A percentile compares a stretch with the other conserved stretches of the same genome.
These are phyloP conservation scores for Ginglymostoma cirratum DNA, from an alignment of 2,113 vertebrate species.

Conservation along the genomic window DNA sequence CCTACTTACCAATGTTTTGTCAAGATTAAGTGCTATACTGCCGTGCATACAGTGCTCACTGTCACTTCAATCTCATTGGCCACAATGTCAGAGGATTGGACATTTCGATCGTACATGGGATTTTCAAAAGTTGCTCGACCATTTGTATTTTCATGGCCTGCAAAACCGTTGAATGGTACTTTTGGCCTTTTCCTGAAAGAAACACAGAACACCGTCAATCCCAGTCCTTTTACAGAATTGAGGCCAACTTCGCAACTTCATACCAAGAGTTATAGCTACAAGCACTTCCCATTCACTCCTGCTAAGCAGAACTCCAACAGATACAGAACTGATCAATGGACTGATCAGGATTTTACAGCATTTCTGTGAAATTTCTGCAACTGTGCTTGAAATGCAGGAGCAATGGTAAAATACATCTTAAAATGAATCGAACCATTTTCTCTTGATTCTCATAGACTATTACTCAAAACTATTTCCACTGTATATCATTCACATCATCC, in stretches of 20 bases:
- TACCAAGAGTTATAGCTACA: background rate
- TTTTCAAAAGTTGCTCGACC: slow-evolving; percentile 93
- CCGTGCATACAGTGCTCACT: slow-evolving; percentile 97
- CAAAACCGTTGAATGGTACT: slow-evolving; percentile 92
- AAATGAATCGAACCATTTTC: background rate
- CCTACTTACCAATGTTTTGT: slow-evolving; percentile 50
- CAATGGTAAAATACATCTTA: background rate
- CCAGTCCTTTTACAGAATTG: background rate
- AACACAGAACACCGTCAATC: background rate
- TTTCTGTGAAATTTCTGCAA: background rate
- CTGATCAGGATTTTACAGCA: background rate
- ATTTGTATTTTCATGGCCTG: slow-evolving; percentile 90
- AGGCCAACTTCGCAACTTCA: background rate
- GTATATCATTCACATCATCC: slow-evolving; percentile 17
- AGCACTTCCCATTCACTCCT: background rate
- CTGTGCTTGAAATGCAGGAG: background rate
- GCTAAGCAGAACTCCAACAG: background rate
- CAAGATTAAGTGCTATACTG: slow-evolving; percentile 77
- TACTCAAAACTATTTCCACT: background rate
- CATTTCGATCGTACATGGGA: slow-evolving; percentile 96
- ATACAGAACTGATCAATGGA: background rate
- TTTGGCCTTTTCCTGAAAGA: slow-evolving; percentile 86
- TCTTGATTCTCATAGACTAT: background rate
- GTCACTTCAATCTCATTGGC: slow-evolving; percentile 87
- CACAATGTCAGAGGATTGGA: slow-evolving; percentile 91